A percentile compares a stretch with the other conserved stretches of the same genome.
Evolutionary conservation across 1,140 invertebrate genomes (phyloP).

Genomic region (Drosophila punjabiensis): DNA sequence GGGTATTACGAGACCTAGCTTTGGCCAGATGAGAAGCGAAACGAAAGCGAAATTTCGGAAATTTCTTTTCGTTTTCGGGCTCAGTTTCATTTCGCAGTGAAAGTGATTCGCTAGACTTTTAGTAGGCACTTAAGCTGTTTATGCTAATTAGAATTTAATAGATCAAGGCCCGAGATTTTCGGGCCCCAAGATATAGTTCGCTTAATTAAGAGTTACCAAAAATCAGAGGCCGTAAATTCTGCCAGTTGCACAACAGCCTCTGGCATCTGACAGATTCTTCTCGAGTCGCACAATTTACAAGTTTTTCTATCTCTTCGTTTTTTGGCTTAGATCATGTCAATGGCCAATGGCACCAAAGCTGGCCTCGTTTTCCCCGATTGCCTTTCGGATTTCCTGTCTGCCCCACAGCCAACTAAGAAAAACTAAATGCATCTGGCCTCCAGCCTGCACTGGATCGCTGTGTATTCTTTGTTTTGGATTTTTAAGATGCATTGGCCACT

Average conservation of each 20-base stretch:
- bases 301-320: constrained; percentile 27
- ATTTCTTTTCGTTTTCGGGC: constrained; percentile 62
- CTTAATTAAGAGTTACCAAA: constrained; percentile 65
- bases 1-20: constrained; percentile 18
- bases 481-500: constrained; percentile 15
- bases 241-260: constrained; percentile 66
- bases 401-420: constrained; percentile 24
- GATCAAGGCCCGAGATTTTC: constrained; percentile 41
- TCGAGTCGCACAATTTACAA: constrained; percentile 33
- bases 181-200: constrained; percentile 21
- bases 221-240: constrained; percentile 68
- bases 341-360: constrained; percentile 69
- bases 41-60: constrained; percentile 76
- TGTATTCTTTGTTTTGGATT: constrained; percentile 28
- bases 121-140: constrained; percentile 58
- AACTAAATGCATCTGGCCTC: constrained; percentile 39
- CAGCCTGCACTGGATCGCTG: constrained; percentile 32
- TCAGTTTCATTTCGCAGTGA: constrained; percentile 64
- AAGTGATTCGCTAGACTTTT: constrained; percentile 73
- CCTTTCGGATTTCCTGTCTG: constrained; percentile 68
- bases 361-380: constrained; percentile 64
- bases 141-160: constrained; percentile 80
- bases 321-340: constrained; percentile 54
- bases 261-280: constrained; percentile 51
- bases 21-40: constrained; percentile 49